Conservation (phyloP, 2,797 vertebrate genomes). For the Meda fulgida region DNA sequence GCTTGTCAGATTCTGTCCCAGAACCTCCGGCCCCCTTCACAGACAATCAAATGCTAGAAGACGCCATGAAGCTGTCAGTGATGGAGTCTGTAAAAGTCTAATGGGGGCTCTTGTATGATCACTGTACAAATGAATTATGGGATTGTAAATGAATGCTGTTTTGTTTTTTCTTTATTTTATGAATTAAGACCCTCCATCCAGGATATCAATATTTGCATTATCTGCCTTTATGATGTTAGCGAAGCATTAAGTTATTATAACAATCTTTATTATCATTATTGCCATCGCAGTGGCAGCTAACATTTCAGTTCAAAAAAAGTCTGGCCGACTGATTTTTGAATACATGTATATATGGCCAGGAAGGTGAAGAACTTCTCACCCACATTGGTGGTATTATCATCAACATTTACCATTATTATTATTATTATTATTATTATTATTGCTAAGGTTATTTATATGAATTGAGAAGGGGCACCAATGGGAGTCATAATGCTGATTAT, state of each 20-base stretch:
- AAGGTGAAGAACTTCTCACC: slow-evolving; percentile 63
- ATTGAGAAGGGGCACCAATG: slow-evolving; percentile 70
- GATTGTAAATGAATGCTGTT: slow-evolving; percentile 71
- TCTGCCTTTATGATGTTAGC: slow-evolving; percentile 79
- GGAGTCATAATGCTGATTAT: slow-evolving; percentile 74
- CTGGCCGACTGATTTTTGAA: slow-evolving; percentile 60
- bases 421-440: slow-evolving; percentile 41
- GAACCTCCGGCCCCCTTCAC: slow-evolving; percentile 88
- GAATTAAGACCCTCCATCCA: slow-evolving; percentile 64
- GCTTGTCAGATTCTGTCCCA: slow-evolving; percentile 88
- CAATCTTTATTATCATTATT: slow-evolving; percentile 70
- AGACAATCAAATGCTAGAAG: slow-evolving; percentile 94
- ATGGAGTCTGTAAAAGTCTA: slow-evolving; percentile 92
- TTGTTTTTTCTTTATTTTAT: slow-evolving; percentile 72
- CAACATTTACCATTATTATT: slow-evolving; percentile 51
- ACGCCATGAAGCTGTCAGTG: slow-evolving; percentile 88
- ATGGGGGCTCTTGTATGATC: slow-evolving; percentile 61
- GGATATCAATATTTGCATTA: slow-evolving; percentile 73
- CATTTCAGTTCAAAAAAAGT: slow-evolving; percentile 64
- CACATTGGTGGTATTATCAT: slow-evolving; percentile 55
- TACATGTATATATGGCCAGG: slow-evolving; percentile 70
- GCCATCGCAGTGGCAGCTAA: slow-evolving; percentile 79
- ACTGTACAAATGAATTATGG: slow-evolving; percentile 58
- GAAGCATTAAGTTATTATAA: slow-evolving; percentile 70
- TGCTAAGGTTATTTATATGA: slow-evolving; percentile 60